Evolutionary conservation across 2,113 vertebrate species (phyloP).

Genomic region (Eubucco bourcierii): DNA sequence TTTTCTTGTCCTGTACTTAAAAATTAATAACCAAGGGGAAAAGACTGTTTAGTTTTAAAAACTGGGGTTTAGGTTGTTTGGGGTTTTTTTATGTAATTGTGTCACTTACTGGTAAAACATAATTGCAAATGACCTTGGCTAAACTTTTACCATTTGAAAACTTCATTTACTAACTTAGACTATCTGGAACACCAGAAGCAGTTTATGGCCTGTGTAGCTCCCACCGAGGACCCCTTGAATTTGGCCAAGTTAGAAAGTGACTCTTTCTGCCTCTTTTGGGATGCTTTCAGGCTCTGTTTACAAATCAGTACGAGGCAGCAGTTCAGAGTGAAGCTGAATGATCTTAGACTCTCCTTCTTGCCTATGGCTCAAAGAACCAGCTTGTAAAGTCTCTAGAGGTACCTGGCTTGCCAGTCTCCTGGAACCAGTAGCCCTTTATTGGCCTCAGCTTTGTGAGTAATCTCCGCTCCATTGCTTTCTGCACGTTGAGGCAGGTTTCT

Average conservation of each 20-base stretch:
- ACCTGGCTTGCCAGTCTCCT: not conserved
- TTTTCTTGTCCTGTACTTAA: constrained; percentile 65
- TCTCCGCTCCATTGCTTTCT: not conserved
- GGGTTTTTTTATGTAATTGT: constrained; percentile 54
- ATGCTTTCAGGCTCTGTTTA: constrained; percentile 44
- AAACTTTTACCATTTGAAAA: constrained; percentile 62
- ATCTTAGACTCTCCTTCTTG: not conserved
- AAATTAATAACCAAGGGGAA: constrained; percentile 75
- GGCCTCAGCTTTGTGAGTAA: not conserved
- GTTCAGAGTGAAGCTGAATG: not conserved
- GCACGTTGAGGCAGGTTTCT: not conserved
- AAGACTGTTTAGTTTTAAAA: constrained; percentile 30
- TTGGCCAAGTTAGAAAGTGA: not conserved
- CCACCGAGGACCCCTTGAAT: not conserved
- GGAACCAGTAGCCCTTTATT: not conserved
- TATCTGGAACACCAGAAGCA: constrained; percentile 43
- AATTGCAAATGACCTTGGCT: constrained; percentile 68
- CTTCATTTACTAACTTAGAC: constrained; percentile 48
- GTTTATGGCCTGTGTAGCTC: constrained; percentile 35
- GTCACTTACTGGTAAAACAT: constrained; percentile 58
- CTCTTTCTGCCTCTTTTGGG: not conserved
- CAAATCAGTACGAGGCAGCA: not conserved
- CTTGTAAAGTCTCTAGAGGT: not conserved
- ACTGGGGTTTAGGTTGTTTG: not conserved
- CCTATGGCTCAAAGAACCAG: not conserved